Evolutionary conservation across 1,140 invertebrate species (phyloP), one percentile per base, ranked within the genome.

Genomic region (Seison nebaliae): DNA sequence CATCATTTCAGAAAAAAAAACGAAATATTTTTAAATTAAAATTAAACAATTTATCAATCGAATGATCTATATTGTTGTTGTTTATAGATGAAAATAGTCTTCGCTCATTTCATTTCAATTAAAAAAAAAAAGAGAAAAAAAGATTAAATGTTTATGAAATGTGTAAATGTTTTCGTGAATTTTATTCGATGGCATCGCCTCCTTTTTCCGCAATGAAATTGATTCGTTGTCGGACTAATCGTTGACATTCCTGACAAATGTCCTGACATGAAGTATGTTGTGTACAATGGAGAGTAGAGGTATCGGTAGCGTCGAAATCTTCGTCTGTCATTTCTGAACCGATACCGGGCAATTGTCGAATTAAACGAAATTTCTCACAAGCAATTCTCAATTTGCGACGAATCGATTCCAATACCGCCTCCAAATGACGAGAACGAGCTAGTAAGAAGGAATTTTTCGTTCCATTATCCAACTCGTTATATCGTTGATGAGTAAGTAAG

Each of bases 281-380:
- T 5, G 31, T 34, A 15, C 38, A 40, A 22, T 14, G 20, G 4
- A 23, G 24, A 5, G 35, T 9, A 34, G 29, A 26, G 21, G 33
- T 32, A 22, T 40, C 35, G 23, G 24, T 23, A 33, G n/a, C 30
- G 9, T 9, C 14, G 24, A 9, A 9, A 14, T n/a, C 9, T 26
- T 9, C 24, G 24, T 9, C 14, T n/a, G 9, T n/a, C 9, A 26
- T 9, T 26, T 9, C 14, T 9, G 24, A 26, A 26, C 24, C 9
- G n/a, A 28, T 32, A 26, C 37, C 37, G 11, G 38, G 38, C 5
- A 40, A 26, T 12, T 8, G 22, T 35, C 35, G 33, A 2, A 40
- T 40, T n/a, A 34, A 16, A 19, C 38, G 17, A 35, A 40, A 40
- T 40, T 40, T 40, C 16, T 40, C 38, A 22, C 31, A 34, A 4